Conservation (phyloP, 1,140 invertebrate genomes). For the Ceratitis capitata region DNA sequence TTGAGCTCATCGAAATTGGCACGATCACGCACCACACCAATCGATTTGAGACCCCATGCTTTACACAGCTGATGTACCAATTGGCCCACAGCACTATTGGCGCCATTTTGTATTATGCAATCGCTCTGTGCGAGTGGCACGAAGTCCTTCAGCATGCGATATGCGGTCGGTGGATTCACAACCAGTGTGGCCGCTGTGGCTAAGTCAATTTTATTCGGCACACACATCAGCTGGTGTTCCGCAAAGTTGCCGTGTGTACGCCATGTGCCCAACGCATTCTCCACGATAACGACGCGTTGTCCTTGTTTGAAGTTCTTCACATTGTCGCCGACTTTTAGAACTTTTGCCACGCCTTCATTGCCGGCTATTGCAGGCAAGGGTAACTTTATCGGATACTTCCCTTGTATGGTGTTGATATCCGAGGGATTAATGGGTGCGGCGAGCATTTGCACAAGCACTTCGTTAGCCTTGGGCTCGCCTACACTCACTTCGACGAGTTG, state of each 20-base stretch:
- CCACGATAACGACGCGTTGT: constrained; percentile 83
- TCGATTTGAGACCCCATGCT: constrained; percentile 77
- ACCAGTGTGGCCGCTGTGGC: constrained; percentile 85
- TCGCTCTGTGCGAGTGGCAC: constrained; percentile 80
- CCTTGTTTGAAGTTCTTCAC: constrained; percentile 76
- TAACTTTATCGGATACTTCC: constrained; percentile 89
- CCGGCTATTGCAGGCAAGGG: constrained; percentile 84
- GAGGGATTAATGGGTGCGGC: constrained; percentile 94
- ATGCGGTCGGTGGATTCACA: constrained; percentile 95
- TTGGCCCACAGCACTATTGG: constrained; percentile 94
- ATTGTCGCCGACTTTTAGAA: constrained; percentile 75
- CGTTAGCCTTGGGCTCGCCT: constrained; percentile 65
- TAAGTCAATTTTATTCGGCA: constrained; percentile 74
- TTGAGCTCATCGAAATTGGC: constrained; percentile 78
- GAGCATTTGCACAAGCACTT: constrained; percentile 84
- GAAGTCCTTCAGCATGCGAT: constrained; percentile 94
- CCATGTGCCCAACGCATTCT: constrained; percentile 85
- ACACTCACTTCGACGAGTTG: constrained; percentile 68
- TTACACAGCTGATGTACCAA: constrained; percentile 90
- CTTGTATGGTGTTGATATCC: constrained; percentile 97
- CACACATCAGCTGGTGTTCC: constrained; percentile 73
- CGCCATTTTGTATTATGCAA: constrained; percentile 93
- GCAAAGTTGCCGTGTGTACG: constrained; percentile 74
- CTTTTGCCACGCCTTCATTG: constrained; percentile 91
- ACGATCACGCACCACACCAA: constrained; percentile 88